Evolutionary conservation across 2,888 invertebrate species (phyloP).

Genomic region (Pandemis heparana): DNA sequence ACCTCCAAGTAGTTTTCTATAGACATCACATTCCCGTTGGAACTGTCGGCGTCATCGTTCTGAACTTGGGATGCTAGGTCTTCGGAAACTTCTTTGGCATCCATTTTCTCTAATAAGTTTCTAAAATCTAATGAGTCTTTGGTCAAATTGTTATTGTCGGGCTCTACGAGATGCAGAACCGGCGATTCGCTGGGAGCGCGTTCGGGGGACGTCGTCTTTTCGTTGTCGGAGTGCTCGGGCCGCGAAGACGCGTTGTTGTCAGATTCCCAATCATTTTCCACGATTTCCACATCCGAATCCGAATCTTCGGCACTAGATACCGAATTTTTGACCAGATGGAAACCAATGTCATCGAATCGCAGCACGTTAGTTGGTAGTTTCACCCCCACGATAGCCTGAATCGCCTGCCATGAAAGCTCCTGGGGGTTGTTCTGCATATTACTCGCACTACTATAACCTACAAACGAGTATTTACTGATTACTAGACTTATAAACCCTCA

Average conservation of each 20-base stretch:
- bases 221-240: slow-evolving; percentile 80
- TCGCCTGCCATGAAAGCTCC: slow-evolving; percentile 86
- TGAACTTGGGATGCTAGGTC: slow-evolving; percentile 69
- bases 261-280: slow-evolving; percentile 83
- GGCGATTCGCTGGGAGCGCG: slow-evolving; percentile 79
- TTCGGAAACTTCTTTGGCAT: slow-evolving; percentile 75
- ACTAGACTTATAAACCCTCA: slow-evolving; percentile 61
- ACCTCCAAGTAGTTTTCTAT: slow-evolving; percentile 84
- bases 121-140: slow-evolving; percentile 75
- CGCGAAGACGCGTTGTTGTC: slow-evolving; percentile 80
- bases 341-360: slow-evolving; percentile 83
- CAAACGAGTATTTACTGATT: slow-evolving; percentile 81
- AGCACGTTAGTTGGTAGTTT: slow-evolving; percentile 83
- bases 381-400: slow-evolving; percentile 85
- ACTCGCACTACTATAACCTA: slow-evolving; percentile 86
- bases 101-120: slow-evolving; percentile 75
- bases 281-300: slow-evolving; percentile 83
- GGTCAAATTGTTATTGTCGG: slow-evolving; percentile 78
- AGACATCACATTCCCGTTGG: slow-evolving; percentile 82
- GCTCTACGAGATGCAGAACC: slow-evolving; percentile 78
- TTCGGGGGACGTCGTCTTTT: slow-evolving; percentile 76
- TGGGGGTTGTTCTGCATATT: slow-evolving; percentile 87
- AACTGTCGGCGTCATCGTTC: slow-evolving; percentile 78
- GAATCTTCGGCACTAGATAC: slow-evolving; percentile 80
- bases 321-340: slow-evolving; percentile 79